A percentile compares a stretch with the other conserved stretches of the same genome.
Conservation (phyloP, 1,140 invertebrate species). For the Drosophila repleta region DNA sequence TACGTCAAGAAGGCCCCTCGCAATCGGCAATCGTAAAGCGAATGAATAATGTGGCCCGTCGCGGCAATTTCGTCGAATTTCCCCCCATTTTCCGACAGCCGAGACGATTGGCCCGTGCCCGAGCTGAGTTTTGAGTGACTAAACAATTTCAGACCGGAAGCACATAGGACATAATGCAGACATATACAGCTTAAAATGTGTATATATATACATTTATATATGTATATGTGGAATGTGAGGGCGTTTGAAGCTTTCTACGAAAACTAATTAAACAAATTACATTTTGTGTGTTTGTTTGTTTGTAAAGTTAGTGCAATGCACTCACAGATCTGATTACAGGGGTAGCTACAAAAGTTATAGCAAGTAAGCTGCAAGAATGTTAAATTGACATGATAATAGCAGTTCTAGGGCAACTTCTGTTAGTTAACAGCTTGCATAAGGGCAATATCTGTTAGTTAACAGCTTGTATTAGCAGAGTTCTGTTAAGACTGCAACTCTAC, state of each 20-base stretch:
- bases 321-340: constrained; percentile 59
- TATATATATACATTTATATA: background rate
- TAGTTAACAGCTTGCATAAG: background rate
- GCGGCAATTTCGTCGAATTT: constrained; percentile 53
- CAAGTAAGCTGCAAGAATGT: background rate
- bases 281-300: constrained; percentile 40
- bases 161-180: constrained; percentile 24
- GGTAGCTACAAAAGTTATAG: constrained; percentile 5
- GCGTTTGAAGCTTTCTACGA: constrained; percentile 50
- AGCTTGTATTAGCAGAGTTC: background rate
- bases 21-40: constrained; percentile 40
- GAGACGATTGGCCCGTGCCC: constrained; percentile 29
- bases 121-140: constrained; percentile 17
- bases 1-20: constrained; percentile 53
- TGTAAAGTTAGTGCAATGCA: constrained; percentile 51
- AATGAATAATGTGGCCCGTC: constrained; percentile 63
- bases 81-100: constrained; percentile 35
- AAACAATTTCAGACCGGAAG: constrained; percentile 43
- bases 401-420: background rate
- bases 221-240: background rate
- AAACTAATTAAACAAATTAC: constrained; percentile 79
- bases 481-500: background rate
- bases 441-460: background rate
- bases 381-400: background rate
- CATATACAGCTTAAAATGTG: background rate